A percentile compares a stretch with the other conserved stretches of the same genome.
Evolutionary conservation across 2,113 vertebrate species (phyloP).

Genomic region (Arizona elegans): DNA sequence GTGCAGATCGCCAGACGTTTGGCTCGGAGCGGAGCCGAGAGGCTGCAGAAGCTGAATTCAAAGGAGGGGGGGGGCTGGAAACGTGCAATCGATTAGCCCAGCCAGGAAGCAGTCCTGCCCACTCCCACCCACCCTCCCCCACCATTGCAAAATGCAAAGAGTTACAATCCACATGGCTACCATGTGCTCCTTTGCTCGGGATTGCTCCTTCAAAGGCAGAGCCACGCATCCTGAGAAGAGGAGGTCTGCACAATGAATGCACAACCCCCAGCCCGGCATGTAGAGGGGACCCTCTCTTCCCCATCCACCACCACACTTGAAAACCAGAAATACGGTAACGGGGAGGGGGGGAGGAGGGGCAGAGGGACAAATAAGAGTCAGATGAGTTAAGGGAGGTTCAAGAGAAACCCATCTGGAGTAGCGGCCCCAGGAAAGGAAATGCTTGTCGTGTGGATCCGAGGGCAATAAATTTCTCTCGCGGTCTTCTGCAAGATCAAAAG

Average conservation of each 20-base stretch:
- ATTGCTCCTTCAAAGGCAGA: not conserved
- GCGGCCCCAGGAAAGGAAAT: slow-evolving; percentile 53
- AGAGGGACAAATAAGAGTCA: slow-evolving; percentile 17
- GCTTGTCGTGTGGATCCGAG: slow-evolving; percentile 41
- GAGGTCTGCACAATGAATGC: not conserved
- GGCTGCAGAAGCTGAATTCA: not conserved
- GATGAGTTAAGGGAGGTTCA: slow-evolving; percentile 33
- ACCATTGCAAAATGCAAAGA: not conserved
- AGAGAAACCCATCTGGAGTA: slow-evolving; percentile 59
- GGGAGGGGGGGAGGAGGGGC: not conserved
- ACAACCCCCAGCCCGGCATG: not conserved
- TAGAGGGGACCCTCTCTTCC: not conserved
- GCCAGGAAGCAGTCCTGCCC: not conserved
- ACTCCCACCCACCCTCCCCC: not conserved
- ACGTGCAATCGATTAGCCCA: not conserved
- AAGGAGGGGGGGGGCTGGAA: not conserved
- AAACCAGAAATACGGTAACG: not conserved
- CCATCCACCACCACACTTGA: not conserved
- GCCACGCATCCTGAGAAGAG: not conserved
- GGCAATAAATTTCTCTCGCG: slow-evolving; percentile 18
- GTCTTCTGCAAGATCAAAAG: not conserved
- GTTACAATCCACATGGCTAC: not conserved
- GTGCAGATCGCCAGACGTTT: not conserved
- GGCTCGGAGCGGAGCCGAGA: not conserved
- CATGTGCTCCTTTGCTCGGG: not conserved